These are phyloP conservation scores for Ambastaia sidthimunki DNA, from an alignment of 2,797 vertebrate genomes.

Conservation along the genomic window DNA sequence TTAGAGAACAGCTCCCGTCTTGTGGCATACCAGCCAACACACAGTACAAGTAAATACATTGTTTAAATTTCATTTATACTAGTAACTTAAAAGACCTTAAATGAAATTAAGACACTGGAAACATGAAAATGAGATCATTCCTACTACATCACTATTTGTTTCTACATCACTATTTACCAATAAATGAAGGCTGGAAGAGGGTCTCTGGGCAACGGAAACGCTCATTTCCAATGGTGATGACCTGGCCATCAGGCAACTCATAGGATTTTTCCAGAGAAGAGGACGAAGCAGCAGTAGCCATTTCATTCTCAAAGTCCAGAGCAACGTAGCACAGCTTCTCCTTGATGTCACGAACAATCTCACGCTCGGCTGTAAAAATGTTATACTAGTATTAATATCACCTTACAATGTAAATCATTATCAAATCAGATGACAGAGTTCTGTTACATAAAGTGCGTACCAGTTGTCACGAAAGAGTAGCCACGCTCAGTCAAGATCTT, in stretches of 20 bases:
- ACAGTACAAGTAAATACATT: too few relatives aligned
- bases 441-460: constrained; percentile 33
- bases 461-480: constrained; percentile 68
- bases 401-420: background rate
- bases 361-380: constrained; percentile 66
- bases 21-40: background rate
- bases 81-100: background rate
- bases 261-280: constrained; percentile 76
- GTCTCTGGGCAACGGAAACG: constrained; percentile 76
- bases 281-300: constrained; percentile 75
- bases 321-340: constrained; percentile 76
- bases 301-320: constrained; percentile 76
- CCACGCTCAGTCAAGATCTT: constrained; percentile 68
- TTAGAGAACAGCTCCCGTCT: background rate
- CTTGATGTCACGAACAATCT: constrained; percentile 76
- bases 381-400: background rate
- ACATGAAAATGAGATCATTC: background rate
- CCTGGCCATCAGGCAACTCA: constrained; percentile 67
- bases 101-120: background rate
- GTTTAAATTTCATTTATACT: background rate
- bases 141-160: too few relatives aligned
- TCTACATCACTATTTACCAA: constrained; percentile 56
- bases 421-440: too few relatives aligned
- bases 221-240: constrained; percentile 63
- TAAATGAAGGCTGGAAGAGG: constrained; percentile 77